phyloP scores from a whole-genome alignment of 2,113 vertebrate species.

The Manacus vitellinus region DNA sequence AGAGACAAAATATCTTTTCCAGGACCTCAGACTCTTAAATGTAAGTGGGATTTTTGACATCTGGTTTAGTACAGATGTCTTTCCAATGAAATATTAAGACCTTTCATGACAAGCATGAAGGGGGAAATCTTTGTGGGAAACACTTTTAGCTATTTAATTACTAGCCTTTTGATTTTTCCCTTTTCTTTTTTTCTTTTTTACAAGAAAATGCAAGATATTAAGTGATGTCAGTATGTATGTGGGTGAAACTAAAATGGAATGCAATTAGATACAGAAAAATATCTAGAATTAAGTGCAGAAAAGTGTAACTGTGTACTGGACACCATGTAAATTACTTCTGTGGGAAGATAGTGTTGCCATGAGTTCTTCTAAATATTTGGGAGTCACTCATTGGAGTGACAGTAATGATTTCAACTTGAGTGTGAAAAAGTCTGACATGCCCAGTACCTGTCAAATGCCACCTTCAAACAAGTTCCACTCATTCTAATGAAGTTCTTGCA shows the following conservation, averaged over 20 bases:
- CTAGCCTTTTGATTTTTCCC: background rate
- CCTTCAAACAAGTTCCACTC: background rate
- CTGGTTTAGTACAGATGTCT: slow-evolving; percentile 39
- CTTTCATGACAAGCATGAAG: background rate
- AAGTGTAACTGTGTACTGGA: background rate
- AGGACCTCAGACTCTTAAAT: slow-evolving; percentile 25
- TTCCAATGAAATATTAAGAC: slow-evolving; percentile 39
- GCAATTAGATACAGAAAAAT: background rate
- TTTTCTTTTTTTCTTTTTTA: background rate
- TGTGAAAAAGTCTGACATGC: background rate
- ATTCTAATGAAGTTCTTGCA: background rate
- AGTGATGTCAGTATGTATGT: background rate
- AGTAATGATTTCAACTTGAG: background rate
- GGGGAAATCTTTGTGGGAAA: background rate
- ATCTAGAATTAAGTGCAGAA: background rate
- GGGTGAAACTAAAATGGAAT: background rate
- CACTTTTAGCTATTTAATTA: background rate
- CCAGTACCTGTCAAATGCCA: background rate
- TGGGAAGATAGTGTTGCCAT: accelerated
- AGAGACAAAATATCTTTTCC: slow-evolving; percentile 30
- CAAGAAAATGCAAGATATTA: accelerated
- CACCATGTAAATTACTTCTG: accelerated
- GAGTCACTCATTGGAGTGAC: background rate
- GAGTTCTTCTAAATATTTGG: background rate
- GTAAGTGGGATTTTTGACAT: slow-evolving; percentile 52